These are phyloP conservation scores for Erpornis zantholeuca DNA, from an alignment of 2,113 vertebrate species.

Conservation along the genomic window DNA sequence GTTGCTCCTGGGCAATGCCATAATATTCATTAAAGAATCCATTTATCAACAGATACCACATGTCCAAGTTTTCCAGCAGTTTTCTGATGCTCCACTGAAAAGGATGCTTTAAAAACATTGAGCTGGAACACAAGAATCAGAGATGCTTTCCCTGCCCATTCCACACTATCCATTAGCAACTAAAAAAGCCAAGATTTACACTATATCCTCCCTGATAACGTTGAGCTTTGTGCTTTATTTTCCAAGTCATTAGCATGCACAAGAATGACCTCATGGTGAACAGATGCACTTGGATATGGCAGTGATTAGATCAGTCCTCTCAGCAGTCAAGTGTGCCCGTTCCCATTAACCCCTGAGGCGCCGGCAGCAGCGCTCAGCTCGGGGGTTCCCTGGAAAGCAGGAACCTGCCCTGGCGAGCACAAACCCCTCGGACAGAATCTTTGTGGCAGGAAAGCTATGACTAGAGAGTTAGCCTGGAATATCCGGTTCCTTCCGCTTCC, in stretches of 20 bases:
- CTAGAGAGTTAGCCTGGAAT: neutral
- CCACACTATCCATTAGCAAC: neutral
- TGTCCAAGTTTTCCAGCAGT: conserved; percentile 28
- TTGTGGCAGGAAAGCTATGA: neutral
- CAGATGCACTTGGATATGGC: conserved; percentile 84
- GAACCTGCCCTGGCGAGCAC: neutral
- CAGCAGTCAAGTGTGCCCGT: conserved; percentile 72
- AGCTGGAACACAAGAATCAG: neutral
- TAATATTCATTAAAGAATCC: conserved; percentile 45
- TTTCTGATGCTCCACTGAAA: conserved; percentile 5
- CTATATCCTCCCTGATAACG: conserved; percentile 65
- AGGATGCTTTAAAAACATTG: neutral
- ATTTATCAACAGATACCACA: conserved; percentile 59
- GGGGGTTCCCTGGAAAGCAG: neutral
- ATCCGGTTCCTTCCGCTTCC: neutral
- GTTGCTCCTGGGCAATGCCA: conserved; percentile 42
- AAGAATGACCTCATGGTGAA: conserved; percentile 84
- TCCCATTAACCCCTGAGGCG: conserved; percentile 74
- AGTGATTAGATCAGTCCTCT: conserved; percentile 83
- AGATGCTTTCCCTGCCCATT: conserved; percentile 3
- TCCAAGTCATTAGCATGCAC: conserved; percentile 82
- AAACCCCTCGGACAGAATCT: neutral
- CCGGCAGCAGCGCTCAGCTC: neutral
- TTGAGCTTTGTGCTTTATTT: conserved; percentile 74
- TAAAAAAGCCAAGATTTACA: conserved; percentile 65